Evolutionary conservation across 2,888 invertebrate species (phyloP).

Genomic region (Parapristionchus giblindavisi): DNA sequence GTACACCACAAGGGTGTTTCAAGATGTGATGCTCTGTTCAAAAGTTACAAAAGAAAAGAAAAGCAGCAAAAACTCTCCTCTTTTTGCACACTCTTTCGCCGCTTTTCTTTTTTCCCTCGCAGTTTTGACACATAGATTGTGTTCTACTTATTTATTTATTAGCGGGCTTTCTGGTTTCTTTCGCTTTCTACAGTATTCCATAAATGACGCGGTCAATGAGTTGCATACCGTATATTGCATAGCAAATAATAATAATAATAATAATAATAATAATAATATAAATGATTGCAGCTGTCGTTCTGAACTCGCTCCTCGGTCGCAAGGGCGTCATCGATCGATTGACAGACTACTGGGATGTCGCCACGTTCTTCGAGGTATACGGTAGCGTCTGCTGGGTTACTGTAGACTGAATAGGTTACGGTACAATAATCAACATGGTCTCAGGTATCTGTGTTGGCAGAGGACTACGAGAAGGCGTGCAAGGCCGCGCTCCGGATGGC

Average conservation of each 20-base stretch:
- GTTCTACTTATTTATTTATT: too few relatives aligned
- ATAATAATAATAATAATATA: conserved; percentile 5
- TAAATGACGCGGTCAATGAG: neutral
- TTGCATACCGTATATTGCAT: conserved; percentile 15
- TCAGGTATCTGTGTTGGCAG: conserved; percentile 88
- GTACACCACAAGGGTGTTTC: too few relatives aligned
- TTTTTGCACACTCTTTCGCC: too few relatives aligned
- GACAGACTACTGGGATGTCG: conserved; percentile 98
- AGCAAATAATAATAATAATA: conserved; percentile 12
- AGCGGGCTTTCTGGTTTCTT: too few relatives aligned
- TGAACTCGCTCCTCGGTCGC: conserved; percentile 95
- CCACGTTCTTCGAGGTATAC: conserved; percentile 74
- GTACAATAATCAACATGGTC: conserved; percentile 76
- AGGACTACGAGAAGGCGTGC: conserved; percentile 94
- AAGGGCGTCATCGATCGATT: conserved; percentile 92
- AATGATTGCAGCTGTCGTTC: conserved; percentile 79
- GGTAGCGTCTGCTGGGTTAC: conserved; percentile 71
- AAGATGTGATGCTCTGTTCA: too few relatives aligned
- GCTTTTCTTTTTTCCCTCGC: too few relatives aligned
- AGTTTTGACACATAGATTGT: too few relatives aligned
- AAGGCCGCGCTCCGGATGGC: conserved; percentile 84
- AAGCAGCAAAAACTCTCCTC: too few relatives aligned
- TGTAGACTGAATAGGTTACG: neutral
- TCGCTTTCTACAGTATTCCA: too few relatives aligned
- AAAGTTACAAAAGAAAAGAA: too few relatives aligned